Evolutionary conservation across 2,797 vertebrate genomes (phyloP), one percentile per base, ranked within the genome.

Genomic region (Toxotes lorentzi): DNA sequence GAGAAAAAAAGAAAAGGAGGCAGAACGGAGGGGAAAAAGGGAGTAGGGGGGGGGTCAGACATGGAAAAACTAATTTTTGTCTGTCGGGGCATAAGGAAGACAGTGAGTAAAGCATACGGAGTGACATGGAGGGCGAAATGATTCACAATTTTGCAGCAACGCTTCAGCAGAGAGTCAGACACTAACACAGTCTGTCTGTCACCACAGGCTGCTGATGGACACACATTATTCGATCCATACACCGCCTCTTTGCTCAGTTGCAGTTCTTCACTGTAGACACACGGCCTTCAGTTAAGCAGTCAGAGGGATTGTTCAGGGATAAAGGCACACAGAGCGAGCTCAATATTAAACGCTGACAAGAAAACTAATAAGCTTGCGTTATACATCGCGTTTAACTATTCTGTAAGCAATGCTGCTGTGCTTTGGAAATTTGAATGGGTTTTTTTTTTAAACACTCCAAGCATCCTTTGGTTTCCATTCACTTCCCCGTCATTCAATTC

Each of bases 201-300:
- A 88, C 85, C 82, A 79, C 82, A 73, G 86, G 73, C 79, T 61
- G 78, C 77, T 89, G 85, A 91, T 67, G 78, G 92, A 87, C 84
- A 83, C 84, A 83, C 79, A 75, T 76, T 76, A 72, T 51, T 65
- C 69, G 54, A 83, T 78, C 78, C 73, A 77, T 32, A 71, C 2
- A 61, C 68, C 19, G 41, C 9, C 77, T 67, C 73, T 77, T 67
- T 80, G 76, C 76, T 83, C 80, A 50, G 75, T 61, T 35, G 56
- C 77, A 61, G 57, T 35, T 73, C 69, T 43, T 79, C 84, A 14
- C 56, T 56, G 71, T 47, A 70, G 58, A 87, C 70, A 71, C 73
- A 23, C 9, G 58, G 68, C 70, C 70, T 73, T 81, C 63, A 57
- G 58, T 66, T 56, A 65, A 83, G 21, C 71, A 71, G 73, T 43